Conservation (phyloP, 2,797 vertebrate genomes). For the Denticeps clupeoides region DNA sequence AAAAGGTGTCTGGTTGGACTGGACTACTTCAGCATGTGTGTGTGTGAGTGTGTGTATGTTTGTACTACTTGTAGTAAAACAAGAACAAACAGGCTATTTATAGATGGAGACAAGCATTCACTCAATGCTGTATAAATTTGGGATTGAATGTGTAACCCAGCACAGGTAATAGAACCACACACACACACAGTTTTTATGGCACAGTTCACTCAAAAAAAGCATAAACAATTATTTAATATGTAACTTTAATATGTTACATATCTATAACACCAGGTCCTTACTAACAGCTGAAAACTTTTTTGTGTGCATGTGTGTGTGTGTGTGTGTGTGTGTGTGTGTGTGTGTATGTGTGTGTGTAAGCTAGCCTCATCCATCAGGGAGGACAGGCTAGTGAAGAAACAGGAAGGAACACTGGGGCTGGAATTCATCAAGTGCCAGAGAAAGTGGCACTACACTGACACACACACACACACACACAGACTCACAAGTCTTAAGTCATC, state of each 20-base stretch:
- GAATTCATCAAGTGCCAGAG: conserved; percentile 23
- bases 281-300: no score
- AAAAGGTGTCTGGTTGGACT: conserved; percentile 1
- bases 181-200: no score
- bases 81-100: no score
- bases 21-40: neutral
- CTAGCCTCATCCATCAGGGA: conserved; percentile 6
- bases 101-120: no score
- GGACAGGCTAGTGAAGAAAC: conserved; percentile 9
- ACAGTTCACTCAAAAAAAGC: no score
- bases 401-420: conserved; percentile 15
- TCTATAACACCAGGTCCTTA: no score
- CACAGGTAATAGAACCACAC: no score
- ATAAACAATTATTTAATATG: no score
- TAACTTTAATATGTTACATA: no score
- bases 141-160: no score
- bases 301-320: neutral
- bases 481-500: neutral
- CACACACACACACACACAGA: conserved; percentile 7
- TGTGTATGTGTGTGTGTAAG: neutral
- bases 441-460: conserved; percentile 13
- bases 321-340: neutral
- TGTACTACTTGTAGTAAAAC: no score
- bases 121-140: no score
- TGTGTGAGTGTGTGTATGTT: neutral